These are phyloP conservation scores for Parnassius smintheus DNA, from an alignment of 2,888 invertebrate genomes.

Conservation along the genomic window DNA sequence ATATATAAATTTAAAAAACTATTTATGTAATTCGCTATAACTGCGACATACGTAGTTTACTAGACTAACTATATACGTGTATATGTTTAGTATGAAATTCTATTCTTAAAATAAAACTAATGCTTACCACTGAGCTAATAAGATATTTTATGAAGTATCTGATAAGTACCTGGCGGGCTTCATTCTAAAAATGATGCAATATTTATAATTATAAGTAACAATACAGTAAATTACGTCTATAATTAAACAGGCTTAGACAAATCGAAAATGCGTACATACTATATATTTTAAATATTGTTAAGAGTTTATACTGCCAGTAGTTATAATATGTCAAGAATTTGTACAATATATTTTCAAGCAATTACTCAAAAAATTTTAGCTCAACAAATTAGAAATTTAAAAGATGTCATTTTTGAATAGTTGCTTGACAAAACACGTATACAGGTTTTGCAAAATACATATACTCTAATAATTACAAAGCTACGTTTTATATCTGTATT, in stretches of 20 bases:
- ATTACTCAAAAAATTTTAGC: slow-evolving; percentile 1
- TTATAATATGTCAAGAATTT: slow-evolving; percentile 2
- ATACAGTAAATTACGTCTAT: too few relatives aligned
- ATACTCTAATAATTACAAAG: slow-evolving; percentile 13
- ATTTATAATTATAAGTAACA: too few relatives aligned
- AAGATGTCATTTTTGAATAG: slow-evolving; percentile 1
- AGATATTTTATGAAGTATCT: slow-evolving; percentile 12
- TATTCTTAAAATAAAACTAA: slow-evolving; percentile 8
- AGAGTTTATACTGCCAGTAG: not conserved
- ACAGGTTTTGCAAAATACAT: slow-evolving; percentile 13
- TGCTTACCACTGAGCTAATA: not conserved
- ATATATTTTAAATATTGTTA: not conserved
- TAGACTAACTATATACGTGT: not conserved
- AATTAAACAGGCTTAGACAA: too few relatives aligned
- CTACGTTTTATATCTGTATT: slow-evolving; percentile 5
- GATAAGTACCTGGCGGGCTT: slow-evolving; percentile 21
- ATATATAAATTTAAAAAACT: slow-evolving; percentile 7
- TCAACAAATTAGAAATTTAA: not conserved
- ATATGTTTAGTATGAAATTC: slow-evolving; percentile 3
- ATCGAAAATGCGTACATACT: too few relatives aligned
- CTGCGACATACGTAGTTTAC: not conserved
- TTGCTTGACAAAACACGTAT: slow-evolving; percentile 16
- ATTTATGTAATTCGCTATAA: slow-evolving; percentile 17
- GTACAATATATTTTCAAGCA: slow-evolving; percentile 4
- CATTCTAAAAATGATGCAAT: slow-evolving; percentile 29